These are phyloP conservation scores for Rallus crepitans DNA, from an alignment of 2,797 vertebrate genomes.

Conservation along the genomic window DNA sequence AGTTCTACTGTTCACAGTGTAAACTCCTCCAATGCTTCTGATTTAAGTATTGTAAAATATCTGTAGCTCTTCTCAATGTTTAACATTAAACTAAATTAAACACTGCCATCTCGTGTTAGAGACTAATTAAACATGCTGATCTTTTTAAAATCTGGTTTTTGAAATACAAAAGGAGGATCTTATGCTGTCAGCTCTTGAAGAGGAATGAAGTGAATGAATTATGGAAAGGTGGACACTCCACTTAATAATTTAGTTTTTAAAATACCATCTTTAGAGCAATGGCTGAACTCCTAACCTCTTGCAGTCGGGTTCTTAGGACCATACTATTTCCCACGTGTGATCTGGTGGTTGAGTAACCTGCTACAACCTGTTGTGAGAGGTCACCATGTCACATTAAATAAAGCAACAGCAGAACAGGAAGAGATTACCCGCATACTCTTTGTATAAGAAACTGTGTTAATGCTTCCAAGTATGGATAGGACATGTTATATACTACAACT, in stretches of 20 bases:
- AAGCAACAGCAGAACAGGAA: neutral
- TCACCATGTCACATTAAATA: neutral
- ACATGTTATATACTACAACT: neutral
- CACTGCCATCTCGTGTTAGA: slow-evolving; percentile 54
- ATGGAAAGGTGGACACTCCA: neutral
- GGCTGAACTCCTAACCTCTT: neutral
- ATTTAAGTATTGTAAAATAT: neutral
- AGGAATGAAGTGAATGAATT: neutral
- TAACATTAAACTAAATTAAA: neutral
- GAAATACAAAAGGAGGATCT: neutral
- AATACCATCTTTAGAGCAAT: neutral
- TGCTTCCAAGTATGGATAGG: rapidly evolving
- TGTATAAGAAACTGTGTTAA: too few relatives aligned
- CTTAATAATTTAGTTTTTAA: neutral
- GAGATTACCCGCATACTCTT: neutral
- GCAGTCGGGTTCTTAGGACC: neutral
- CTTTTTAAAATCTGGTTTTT: neutral
- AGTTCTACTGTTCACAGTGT: neutral
- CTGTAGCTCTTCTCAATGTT: neutral
- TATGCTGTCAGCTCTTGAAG: neutral
- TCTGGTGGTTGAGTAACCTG: rapidly evolving
- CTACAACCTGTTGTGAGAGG: neutral
- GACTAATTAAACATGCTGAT: neutral
- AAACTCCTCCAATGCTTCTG: neutral
- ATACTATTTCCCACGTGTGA: neutral